Evolutionary conservation across 2,113 vertebrate species (phyloP), one percentile per base, ranked within the genome.

Genomic region (Myrmophylax atrothorax): DNA sequence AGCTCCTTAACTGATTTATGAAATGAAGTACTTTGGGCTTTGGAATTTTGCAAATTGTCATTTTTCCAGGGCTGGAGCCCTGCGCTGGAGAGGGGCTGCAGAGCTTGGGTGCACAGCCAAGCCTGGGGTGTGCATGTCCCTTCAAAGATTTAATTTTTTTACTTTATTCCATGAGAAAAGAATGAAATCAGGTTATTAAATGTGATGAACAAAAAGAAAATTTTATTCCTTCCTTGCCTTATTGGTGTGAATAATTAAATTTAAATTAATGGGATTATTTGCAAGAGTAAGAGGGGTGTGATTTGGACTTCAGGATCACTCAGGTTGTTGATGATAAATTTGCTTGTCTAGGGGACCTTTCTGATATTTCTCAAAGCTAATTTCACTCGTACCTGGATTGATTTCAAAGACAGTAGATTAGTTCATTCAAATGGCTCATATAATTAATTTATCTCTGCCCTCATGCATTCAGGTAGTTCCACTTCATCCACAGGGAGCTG

Each of bases 1-100:
- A 94, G 85, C 83, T 92, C 68, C 76, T 86, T 75, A 94, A 90
- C 94, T 87, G 92, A 95, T 96, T 97, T 95, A 94, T 93, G 83
- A 67, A 96, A 94, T 14, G 2, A 94, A 72, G 47, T 55, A 59
- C 68, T 89, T 84, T 84, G 89, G 60, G 83, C 46, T 95, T 84
- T 1, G 2, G 47, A 81, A 93, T 94, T 95, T 67, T 86, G 33
- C 56, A 75, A 33, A 60, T 92, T 81, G 56, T 79, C 80, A 44
- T 63, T 92, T 80, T 52, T 52, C 24, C 38, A 47, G 26, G 58
- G 49, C 53, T 20, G 35, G 35, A 40, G 20, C 56, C 33, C 33
- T 29, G 33, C 2, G 2, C 72, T 40, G 37, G 55, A 44, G 52
- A 78, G 33, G 29, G 46, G 14, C 20, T 90, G 50, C 3, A 7